Evolutionary conservation across 92 coral and sea anemone genomes (phyloP), one percentile per base, ranked within the genome.

Genomic region (Muricea muricata): DNA sequence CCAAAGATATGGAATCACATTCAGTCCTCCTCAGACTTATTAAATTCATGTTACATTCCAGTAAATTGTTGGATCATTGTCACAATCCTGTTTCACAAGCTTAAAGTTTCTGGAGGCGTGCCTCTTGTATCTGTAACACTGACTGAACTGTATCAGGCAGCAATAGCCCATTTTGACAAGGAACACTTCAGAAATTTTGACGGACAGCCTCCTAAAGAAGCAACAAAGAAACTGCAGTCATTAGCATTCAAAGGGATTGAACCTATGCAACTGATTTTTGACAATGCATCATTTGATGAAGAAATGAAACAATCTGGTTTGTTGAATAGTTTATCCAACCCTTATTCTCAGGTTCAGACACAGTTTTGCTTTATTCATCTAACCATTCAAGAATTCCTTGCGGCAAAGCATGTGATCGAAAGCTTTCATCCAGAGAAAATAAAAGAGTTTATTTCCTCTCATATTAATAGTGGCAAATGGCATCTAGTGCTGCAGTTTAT

Each of bases 51-150:
- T 58, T 87, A 83, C 81, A 78, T 87, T 41, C 93, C 93, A 17
- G 93, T 63, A 1, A 90, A 83, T 82, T 87, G 93, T 71, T 57
- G 20, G 46, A 83, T 90, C 26, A 55, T 90, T 26, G 87, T 88
- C 55, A 35, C 75, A 65, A 46, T 29, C 37, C 35, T 69, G 28
- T 24, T 55, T n/a, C 10, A 24, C n/a, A n/a, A n/a, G n/a, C 4
- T 67, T 32, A 21, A 17, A 6, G 29, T 20, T 35, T 23, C 41
- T 1, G 1, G 3, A 39, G 28, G 15, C 25, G 0, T 1, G 1
- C 50, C 6, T 15, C 4, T 25, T 35, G 18, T 69, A 17, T 28
- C 50, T 2, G 39, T 2, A 1, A 69, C 75, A 39, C 26, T 69
- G 28, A 34, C 75, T 15, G 75, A 69, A 31, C 75, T 69, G 17